Base-by-base conservation (phyloP, 2,888 invertebrate genomes). In the Galerucella pusilla region DNA sequence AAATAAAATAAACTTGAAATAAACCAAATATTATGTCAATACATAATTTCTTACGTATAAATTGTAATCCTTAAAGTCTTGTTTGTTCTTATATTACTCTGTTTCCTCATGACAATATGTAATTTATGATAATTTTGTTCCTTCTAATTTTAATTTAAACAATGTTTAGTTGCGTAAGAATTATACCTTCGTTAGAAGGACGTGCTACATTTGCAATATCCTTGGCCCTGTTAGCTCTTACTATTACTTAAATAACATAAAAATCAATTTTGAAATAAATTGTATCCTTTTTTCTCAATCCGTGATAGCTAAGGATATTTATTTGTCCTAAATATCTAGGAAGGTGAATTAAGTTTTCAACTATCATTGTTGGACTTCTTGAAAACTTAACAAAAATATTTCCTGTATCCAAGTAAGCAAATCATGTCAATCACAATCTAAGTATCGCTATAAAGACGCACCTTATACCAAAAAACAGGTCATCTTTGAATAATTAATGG, bases 21-120 rank as follows among this genome's bases (percentile, higher is more conserved):
- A 46, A 12, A 64, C 20, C 63, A 16, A 42, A 35, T 63, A 64
- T 46, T 28, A 64, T 16, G 64, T 46, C 64, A 64, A 64, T 64
- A 64, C n/a, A 12, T 46, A 64, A 45, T 28, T 46, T 70, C 52
- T 60, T 61, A 63, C 49, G 14, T 25, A 20, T 54, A 49, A 46
- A 25, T 69, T 76, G 71, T 76, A 66, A 72, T 66, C 11, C 74
- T 71, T 66, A 60, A 68, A 76, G 60, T 69, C 49, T 67, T 78
- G 74, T 78, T 73, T 74, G 71, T 52, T 45, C 46, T 73, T 69
- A 68, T 46, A 45, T 20, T 73, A 63, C 61, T 76, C 52, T 68
- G 75, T 75, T 78, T 67, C 42, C 14, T 77, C 73, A 73, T 78
- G 80, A 80, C 80, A 78, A 78, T 78, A 77, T 75, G 76, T 80